phyloP scores from a whole-genome alignment of 2,888 invertebrate species.

The Piscicola geometra region DNA sequence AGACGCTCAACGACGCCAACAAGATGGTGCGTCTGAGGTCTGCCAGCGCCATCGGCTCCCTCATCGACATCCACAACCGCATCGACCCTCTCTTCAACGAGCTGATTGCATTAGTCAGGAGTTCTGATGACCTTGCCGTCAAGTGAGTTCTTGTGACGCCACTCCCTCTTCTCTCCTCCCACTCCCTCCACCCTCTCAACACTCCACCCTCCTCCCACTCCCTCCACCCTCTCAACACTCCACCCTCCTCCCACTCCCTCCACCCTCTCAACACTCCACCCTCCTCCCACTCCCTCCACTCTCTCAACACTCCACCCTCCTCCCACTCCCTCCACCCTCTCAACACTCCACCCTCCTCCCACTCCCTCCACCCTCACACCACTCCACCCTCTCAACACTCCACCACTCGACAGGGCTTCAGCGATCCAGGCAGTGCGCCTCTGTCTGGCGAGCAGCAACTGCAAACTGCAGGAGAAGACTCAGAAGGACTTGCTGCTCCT shows the following conservation, averaged over 20 bases:
- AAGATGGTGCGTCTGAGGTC: constrained; percentile 82
- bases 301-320: neutral
- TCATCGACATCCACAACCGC: constrained; percentile 84
- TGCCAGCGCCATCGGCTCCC: constrained; percentile 73
- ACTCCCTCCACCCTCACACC: neutral
- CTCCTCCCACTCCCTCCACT: neutral
- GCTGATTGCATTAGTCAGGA: constrained; percentile 76
- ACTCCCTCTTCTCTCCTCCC: neutral
- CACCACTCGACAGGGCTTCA: constrained; percentile 77
- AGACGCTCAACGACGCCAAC: constrained; percentile 84
- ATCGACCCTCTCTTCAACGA: constrained; percentile 92
- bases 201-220: neutral
- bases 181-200: too few relatives aligned
- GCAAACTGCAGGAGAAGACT: constrained; percentile 78
- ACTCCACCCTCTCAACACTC: neutral
- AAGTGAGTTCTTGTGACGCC: constrained; percentile 55
- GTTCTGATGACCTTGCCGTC: constrained; percentile 74
- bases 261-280: neutral
- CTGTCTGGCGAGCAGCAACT: constrained; percentile 76
- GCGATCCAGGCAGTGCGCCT: constrained; percentile 84
- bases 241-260: neutral
- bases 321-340: neutral
- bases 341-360: neutral
- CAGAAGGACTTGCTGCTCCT: constrained; percentile 67
- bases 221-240: neutral